phyloP scores from a whole-genome alignment of 1,140 invertebrate species.

The Aphelenchoides fujianensis region DNA sequence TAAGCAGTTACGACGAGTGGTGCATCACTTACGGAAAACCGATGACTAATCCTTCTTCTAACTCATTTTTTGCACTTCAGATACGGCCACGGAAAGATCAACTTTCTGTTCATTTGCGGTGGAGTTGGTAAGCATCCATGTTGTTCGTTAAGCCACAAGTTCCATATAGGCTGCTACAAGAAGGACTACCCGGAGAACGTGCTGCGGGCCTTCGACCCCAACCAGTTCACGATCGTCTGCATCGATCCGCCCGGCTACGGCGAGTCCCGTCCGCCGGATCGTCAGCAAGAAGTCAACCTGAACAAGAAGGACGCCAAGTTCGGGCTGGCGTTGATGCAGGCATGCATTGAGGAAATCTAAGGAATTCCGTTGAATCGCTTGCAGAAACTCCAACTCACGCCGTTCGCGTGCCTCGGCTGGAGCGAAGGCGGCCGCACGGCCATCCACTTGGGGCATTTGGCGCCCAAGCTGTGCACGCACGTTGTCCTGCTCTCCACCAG shows the following conservation, averaged over 20 bases:
- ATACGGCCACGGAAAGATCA: slow-evolving; percentile 55
- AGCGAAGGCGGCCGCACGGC: slow-evolving; percentile 60
- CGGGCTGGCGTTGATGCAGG: slow-evolving; percentile 53
- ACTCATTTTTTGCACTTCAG: slow-evolving; percentile 19
- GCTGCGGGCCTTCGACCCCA: slow-evolving; percentile 52
- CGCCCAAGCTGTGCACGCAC: slow-evolving; percentile 38
- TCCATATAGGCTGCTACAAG: slow-evolving; percentile 57
- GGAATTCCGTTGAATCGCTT: too few species aligned
- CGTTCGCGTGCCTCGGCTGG: slow-evolving; percentile 58
- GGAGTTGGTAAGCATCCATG: slow-evolving; percentile 47
- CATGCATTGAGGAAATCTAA: too few species aligned
- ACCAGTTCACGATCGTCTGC: slow-evolving; percentile 51
- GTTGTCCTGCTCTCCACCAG: slow-evolving; percentile 55
- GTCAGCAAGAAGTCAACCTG: slow-evolving; percentile 56
- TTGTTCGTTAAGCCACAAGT: background rate
- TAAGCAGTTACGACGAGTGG: too few species aligned
- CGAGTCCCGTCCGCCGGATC: slow-evolving; percentile 56
- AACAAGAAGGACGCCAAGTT: slow-evolving; percentile 57
- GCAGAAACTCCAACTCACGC: slow-evolving; percentile 48
- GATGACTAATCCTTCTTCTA: background rate
- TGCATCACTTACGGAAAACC: too few species aligned
- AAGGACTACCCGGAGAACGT: slow-evolving; percentile 57
- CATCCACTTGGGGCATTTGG: slow-evolving; percentile 54
- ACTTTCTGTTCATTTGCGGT: slow-evolving; percentile 58
- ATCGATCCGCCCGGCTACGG: slow-evolving; percentile 61